phyloP scores from a whole-genome alignment of 2,797 vertebrate genomes.

The Sebastiscus tertius region DNA sequence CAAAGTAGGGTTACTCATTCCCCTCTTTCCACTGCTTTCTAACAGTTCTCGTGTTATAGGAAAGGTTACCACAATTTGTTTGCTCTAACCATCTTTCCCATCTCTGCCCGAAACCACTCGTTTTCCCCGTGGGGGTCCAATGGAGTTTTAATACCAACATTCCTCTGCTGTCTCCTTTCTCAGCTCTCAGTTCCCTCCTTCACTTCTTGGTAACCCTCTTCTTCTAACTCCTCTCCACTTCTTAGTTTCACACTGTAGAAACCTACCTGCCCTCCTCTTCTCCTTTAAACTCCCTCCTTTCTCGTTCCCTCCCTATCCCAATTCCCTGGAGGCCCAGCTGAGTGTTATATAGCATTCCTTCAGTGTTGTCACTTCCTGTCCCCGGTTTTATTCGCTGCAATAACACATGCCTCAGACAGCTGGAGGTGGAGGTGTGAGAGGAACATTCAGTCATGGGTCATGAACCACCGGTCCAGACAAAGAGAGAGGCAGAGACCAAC shows the following conservation, averaged over 20 bases:
- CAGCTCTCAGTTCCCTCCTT: neutral
- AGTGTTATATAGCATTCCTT: slow-evolving; percentile 62
- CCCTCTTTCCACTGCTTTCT: neutral
- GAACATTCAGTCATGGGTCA: slow-evolving; percentile 34
- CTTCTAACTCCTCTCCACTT: neutral
- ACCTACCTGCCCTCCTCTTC: neutral
- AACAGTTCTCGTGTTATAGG: neutral
- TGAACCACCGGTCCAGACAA: slow-evolving; percentile 13
- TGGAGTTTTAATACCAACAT: slow-evolving; percentile 5
- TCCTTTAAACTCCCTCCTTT: slow-evolving; percentile 16
- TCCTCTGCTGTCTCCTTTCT: slow-evolving; percentile 14
- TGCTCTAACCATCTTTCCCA: neutral
- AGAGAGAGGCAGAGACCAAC: neutral
- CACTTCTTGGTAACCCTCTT: neutral
- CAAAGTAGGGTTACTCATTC: neutral
- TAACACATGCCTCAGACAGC: slow-evolving; percentile 61
- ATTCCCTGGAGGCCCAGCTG: slow-evolving; percentile 31
- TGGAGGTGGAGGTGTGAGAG: slow-evolving; percentile 50
- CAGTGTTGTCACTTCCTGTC: slow-evolving; percentile 68
- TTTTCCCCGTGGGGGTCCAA: neutral
- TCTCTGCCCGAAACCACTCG: neutral
- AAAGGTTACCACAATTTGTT: neutral
- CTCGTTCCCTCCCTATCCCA: neutral
- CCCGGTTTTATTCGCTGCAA: slow-evolving; percentile 47
- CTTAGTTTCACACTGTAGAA: neutral